Conservation (phyloP, 2,113 vertebrate species). For the Bos taurus region ARS-UCD2.0 NC_037338.1:25631001-25631500, state of each 20-base stretch:
- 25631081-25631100: neutral
- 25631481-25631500: neutral
- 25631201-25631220: neutral
- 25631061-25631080: neutral
- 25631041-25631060: neutral
- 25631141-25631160: neutral
- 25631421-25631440: neutral
- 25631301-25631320: neutral
- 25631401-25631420: neutral
- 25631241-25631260: neutral
- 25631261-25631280: neutral
- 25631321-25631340: neutral
- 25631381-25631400: neutral
- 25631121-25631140: neutral
- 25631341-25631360: neutral
- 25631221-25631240: neutral
- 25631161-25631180: neutral
- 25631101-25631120: slow-evolving; percentile 10
- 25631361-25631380: neutral
- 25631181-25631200: neutral
- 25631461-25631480: neutral
- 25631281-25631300: neutral
- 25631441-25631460: neutral
- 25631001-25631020: slow-evolving; percentile 39
- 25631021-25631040: neutral